Percentiles rank a stretch among this genome's conserved stretches.
phyloP scores from a whole-genome alignment of 2,797 vertebrate species.

The Pelochelys cantorii region DNA sequence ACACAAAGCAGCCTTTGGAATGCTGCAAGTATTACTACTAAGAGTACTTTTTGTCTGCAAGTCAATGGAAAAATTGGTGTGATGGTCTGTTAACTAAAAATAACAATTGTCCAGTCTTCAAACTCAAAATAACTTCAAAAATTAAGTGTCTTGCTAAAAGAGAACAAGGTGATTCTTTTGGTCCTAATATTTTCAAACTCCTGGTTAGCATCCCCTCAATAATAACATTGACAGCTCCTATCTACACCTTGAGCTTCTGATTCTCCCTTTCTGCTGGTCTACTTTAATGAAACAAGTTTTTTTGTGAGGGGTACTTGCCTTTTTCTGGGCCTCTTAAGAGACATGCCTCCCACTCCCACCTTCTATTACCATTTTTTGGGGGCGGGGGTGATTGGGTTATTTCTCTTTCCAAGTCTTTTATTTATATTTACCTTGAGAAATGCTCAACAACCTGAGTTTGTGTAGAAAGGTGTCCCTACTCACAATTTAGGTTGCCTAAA shows the following conservation, averaged over 20 bases:
- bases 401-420: background rate
- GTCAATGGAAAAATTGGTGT: background rate
- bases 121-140: background rate
- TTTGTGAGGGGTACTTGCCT: background rate
- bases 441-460: background rate
- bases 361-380: background rate
- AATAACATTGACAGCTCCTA: background rate
- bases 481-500: background rate
- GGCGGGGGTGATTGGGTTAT: background rate
- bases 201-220: accelerated
- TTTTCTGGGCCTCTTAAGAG: background rate
- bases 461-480: background rate
- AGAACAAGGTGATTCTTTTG: background rate
- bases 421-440: background rate
- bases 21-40: background rate
- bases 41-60: background rate
- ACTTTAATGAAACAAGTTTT: background rate
- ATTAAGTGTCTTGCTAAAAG: background rate
- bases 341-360: no score
- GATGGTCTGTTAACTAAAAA: accelerated
- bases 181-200: accelerated
- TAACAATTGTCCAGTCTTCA: background rate
- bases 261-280: background rate
- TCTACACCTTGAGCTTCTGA: background rate
- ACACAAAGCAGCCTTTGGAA: background rate